Evolutionary conservation across 2,797 vertebrate species (phyloP), one percentile per base, ranked within the genome.

Genomic region (Craterocephalus amniculus): DNA sequence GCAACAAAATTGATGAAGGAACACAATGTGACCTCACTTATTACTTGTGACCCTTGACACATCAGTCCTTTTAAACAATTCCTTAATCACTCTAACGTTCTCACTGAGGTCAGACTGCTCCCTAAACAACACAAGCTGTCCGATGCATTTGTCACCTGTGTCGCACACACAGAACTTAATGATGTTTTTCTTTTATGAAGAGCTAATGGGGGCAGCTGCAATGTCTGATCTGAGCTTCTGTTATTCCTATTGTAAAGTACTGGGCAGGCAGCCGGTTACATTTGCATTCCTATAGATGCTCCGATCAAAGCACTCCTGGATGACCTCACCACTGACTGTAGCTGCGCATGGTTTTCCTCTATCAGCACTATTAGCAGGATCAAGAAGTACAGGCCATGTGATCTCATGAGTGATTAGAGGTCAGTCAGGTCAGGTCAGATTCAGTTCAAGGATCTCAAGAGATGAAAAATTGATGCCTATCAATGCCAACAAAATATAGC

Each of bases 261-360:
- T 86, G 85, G 83, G 79, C 86, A 84, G 84, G 78, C 87, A 83
- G 80, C 57, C 75, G 48, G 85, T 81, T 77, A 89, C 88, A 94
- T 94, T 94, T 91, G 90, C 93, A 94, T 94, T 79, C 85, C 88
- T 86, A 92, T 90, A 88, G 91, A 84, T 77, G 62, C 67, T 79
- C 7, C 12, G 83, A 85, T 91, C 83, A 85, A 81, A 85, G 78
- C 68, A 58, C 76, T 84, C 61, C 78, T 74, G 71, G 63, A 74
- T 90, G 91, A 91, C 90, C 90, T 83, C 87, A 36, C 9, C 34
- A 2, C 61, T 61, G 68, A 83, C 86, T 80, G 84, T 75, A 71
- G 84, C 84, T 52, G 63, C 61, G 73, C 58, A 72, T 62, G 80
- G 57, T 79, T 85, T 58, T 74, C 80, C 83, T 86, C 82, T 29